A percentile compares a stretch with the other conserved stretches of the same genome.
These are phyloP conservation scores for Acleris emargana DNA, from an alignment of 2,888 invertebrate species.

Conservation along the genomic window DNA sequence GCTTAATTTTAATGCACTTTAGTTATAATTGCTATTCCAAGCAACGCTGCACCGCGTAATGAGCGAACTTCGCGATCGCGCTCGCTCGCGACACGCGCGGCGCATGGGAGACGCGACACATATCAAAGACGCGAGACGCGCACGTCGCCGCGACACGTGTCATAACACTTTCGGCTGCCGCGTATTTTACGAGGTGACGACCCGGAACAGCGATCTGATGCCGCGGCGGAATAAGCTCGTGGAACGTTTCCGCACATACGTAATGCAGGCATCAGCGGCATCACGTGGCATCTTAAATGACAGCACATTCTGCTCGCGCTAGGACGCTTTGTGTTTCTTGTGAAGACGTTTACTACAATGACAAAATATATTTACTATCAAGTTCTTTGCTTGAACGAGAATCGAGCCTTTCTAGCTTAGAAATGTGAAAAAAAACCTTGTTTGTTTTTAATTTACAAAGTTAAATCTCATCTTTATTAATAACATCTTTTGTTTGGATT, in stretches of 20 bases:
- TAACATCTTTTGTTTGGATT: too few species aligned
- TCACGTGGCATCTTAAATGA: background rate
- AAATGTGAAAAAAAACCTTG: too few species aligned
- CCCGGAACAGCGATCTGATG: constrained; percentile 17
- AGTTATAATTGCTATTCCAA: background rate
- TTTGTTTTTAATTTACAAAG: too few species aligned
- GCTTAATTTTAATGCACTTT: constrained; percentile 11
- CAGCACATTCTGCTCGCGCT: too few species aligned
- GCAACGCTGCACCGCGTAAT: constrained; percentile 6
- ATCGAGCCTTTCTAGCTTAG: too few species aligned
- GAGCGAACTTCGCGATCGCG: constrained; percentile 10
- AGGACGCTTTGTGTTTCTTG: too few species aligned
- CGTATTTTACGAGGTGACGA: constrained; percentile 23
- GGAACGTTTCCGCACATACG: constrained; percentile 5
- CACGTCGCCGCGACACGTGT: constrained; percentile 23
- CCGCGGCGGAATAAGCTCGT: constrained; percentile 13
- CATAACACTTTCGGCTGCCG: constrained; percentile 19
- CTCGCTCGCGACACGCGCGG: background rate
- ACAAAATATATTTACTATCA: too few species aligned
- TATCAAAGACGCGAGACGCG: background rate
- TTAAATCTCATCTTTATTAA: too few species aligned
- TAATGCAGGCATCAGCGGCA: background rate
- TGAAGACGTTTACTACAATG: too few species aligned
- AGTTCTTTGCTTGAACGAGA: too few species aligned
- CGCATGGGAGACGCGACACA: background rate